Evolutionary conservation across 2,888 invertebrate species (phyloP), one percentile per base, ranked within the genome.

Genomic region (Ferdinandea cuprea): DNA sequence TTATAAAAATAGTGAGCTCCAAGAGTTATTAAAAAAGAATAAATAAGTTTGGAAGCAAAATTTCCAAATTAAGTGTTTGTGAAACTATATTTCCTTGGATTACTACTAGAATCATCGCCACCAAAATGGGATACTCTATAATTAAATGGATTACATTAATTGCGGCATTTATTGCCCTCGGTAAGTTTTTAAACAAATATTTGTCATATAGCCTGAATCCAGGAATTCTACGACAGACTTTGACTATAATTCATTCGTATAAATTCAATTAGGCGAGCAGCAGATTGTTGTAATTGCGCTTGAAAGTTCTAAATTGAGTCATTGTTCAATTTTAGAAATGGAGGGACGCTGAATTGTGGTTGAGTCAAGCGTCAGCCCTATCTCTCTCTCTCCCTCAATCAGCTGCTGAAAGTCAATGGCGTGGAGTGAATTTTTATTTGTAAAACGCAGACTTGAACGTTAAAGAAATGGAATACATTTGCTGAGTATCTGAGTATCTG

Each of bases 71-170:
- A 63, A 44, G 63, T 66, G 48, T 42, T 42, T 71, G 68, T 80
- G 71, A 46, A 80, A 19, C 48, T 37, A 17, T 73, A 63, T 35
- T 68, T 30, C 50, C 42, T 66, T 68, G 68, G 42, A 46, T 72
- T 61, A 56, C 42, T 52, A 32, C 46, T 1, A 80, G 59, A 77
- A 83, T 35, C 83, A 85, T 56, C 86, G 74, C 74, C 72, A 68
- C 71, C 85, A 86, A 86, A 84, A 89, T 89, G 90, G 87, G 86
- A 87, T 88, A 88, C 86, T 86, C 87, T 79, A 88, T 88, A 86
- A 87, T 88, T 44, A 89, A 90, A 87, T 90, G 90, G 90, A 88
- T 90, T 86, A 89, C 87, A 80, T 86, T 90, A 85, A 87, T 88
- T 85, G 88, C 88, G 87, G 89, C 89, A 85, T 87, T 87, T 73